Evolutionary conservation across 1,140 invertebrate species (phyloP).

Genomic region (Trinorchestia longiramus): DNA sequence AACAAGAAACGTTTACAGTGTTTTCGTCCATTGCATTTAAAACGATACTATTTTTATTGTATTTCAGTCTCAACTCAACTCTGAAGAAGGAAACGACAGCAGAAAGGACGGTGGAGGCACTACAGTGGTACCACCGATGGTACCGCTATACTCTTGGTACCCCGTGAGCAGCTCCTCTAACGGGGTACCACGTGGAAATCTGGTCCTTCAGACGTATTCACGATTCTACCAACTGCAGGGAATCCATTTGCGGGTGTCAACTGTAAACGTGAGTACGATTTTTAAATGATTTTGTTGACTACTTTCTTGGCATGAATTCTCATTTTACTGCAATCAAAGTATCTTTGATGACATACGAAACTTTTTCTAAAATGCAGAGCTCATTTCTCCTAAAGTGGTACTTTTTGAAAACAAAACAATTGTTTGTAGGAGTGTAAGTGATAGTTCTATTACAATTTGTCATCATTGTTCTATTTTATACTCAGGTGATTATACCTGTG

Average conservation of each 20-base stretch:
- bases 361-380: too few species aligned
- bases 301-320: background rate
- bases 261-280: background rate
- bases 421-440: background rate
- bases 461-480: too few species aligned
- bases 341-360: too few species aligned
- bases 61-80: background rate
- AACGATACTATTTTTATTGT: background rate
- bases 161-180: background rate
- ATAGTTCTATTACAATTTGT: background rate
- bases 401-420: background rate
- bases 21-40: background rate
- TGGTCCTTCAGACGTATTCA: background rate
- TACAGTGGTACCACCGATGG: background rate
- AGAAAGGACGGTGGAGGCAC: background rate
- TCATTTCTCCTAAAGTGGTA: background rate
- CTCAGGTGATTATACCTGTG: too few species aligned
- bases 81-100: background rate
- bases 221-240: background rate
- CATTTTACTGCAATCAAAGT: background rate
- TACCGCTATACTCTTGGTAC: slow-evolving; percentile 14
- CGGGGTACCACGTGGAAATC: background rate
- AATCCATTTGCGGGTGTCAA: background rate
- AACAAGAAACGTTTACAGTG: background rate
- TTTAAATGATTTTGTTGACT: too few species aligned